Evolutionary conservation across 2,888 invertebrate genomes (phyloP).

Genomic region (Catocala fraxini): DNA sequence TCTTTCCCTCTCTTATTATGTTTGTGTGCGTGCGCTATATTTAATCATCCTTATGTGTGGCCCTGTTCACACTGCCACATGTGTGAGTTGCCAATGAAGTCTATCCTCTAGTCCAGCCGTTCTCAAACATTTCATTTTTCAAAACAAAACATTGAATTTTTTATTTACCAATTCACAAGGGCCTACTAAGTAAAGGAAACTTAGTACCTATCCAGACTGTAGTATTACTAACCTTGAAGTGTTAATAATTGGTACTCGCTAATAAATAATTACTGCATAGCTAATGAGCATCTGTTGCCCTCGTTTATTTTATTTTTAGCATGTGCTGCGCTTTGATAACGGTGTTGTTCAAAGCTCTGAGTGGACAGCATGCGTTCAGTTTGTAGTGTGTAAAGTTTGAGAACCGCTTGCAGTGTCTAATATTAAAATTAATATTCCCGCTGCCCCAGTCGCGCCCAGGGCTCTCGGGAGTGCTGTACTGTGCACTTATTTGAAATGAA

Average conservation of each 20-base stretch:
- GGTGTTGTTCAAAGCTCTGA: slow-evolving; percentile 38
- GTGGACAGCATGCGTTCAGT: slow-evolving; percentile 41
- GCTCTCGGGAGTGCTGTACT: slow-evolving; percentile 74
- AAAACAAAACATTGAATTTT: background rate
- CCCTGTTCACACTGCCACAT: slow-evolving; percentile 75
- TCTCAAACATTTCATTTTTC: slow-evolving; percentile 68
- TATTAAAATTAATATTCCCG: slow-evolving; percentile 85
- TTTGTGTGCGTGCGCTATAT: slow-evolving; percentile 81
- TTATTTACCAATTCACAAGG: slow-evolving; percentile 34
- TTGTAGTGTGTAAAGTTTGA: slow-evolving; percentile 66
- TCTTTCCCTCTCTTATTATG: slow-evolving; percentile 64
- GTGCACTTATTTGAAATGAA: slow-evolving; percentile 70
- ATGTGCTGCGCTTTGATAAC: slow-evolving; percentile 44
- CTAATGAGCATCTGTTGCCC: slow-evolving; percentile 63
- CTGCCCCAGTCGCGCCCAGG: slow-evolving; percentile 82
- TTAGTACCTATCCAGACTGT: slow-evolving; percentile 40
- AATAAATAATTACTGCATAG: slow-evolving; percentile 58
- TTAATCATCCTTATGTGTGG: slow-evolving; percentile 79
- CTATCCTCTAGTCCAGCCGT: slow-evolving; percentile 71
- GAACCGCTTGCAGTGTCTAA: slow-evolving; percentile 74
- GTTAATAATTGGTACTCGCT: slow-evolving; percentile 56
- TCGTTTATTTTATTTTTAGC: slow-evolving; percentile 50
- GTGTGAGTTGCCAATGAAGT: slow-evolving; percentile 83
- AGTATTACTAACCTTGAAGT: slow-evolving; percentile 57
- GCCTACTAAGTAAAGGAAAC: slow-evolving; percentile 27